These are phyloP conservation scores for Melanotus villosus DNA, from an alignment of 2,888 invertebrate species.

Conservation along the genomic window DNA sequence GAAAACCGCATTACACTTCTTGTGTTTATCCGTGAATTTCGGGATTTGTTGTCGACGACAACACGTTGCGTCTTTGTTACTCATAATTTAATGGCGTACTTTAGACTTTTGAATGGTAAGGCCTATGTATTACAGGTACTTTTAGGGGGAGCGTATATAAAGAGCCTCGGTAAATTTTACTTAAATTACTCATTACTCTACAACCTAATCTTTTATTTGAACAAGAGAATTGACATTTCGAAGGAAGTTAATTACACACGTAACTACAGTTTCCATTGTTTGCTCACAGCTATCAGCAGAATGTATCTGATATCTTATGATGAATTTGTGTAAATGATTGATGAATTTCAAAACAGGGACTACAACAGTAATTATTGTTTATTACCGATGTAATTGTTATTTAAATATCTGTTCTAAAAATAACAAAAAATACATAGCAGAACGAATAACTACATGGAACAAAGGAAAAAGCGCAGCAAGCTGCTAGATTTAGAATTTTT, in stretches of 20 bases:
- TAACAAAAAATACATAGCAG: no score
- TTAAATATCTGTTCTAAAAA: no score
- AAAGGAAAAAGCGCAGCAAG: no score
- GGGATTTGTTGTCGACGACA: conserved; percentile 34
- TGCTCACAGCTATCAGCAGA: conserved; percentile 1
- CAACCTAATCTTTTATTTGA: conserved; percentile 17
- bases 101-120: neutral
- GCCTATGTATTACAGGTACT: neutral
- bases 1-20: conserved; percentile 41
- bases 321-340: neutral
- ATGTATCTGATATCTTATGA: neutral
- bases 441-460: no score
- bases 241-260: conserved; percentile 16
- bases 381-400: no score
- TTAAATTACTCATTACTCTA: conserved; percentile 15
- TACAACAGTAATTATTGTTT: neutral
- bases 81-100: conserved; percentile 18
- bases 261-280: conserved; percentile 12
- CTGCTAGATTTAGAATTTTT: no score
- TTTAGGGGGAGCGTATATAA: neutral
- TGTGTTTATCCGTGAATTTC: conserved; percentile 32
- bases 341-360: neutral
- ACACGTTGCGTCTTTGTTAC: conserved; percentile 25
- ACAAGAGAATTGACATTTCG: conserved; percentile 1
- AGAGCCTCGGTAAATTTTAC: neutral